A percentile compares a stretch with the other conserved stretches of the same genome.
Evolutionary conservation across 1,140 invertebrate genomes (phyloP).

Genomic region (Rhagoletis zephyria): DNA sequence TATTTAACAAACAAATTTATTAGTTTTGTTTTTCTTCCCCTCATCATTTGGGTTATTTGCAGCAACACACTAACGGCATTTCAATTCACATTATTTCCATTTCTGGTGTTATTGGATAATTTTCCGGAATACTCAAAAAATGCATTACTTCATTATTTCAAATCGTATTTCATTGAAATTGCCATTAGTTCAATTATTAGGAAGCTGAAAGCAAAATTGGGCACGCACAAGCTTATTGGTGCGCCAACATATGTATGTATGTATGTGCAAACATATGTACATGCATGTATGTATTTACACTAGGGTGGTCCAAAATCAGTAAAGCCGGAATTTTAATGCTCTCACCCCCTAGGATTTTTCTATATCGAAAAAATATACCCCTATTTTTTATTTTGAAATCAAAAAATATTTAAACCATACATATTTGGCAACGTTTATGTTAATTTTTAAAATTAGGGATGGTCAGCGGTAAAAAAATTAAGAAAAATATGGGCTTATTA

Average conservation of each 20-base stretch:
- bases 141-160: conserved; percentile 52
- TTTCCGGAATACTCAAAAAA: conserved; percentile 15
- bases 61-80: conserved; percentile 1
- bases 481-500: too few species aligned
- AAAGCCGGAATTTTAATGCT: too few species aligned
- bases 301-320: too few species aligned
- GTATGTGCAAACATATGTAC: not conserved
- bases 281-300: not conserved
- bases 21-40: too few species aligned
- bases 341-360: too few species aligned
- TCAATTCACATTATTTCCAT: conserved; percentile 16
- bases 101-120: conserved; percentile 26
- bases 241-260: not conserved
- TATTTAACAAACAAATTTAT: not conserved
- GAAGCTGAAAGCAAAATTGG: not conserved
- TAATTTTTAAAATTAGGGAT: too few species aligned
- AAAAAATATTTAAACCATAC: too few species aligned
- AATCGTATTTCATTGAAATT: conserved; percentile 43
- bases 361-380: too few species aligned
- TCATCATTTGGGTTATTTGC: too few species aligned
- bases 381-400: too few species aligned
- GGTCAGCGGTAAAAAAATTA: too few species aligned
- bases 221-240: not conserved
- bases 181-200: conserved; percentile 46
- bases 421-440: too few species aligned